Conservation (phyloP, 1,140 invertebrate species). For the Ceratina australensis region DNA sequence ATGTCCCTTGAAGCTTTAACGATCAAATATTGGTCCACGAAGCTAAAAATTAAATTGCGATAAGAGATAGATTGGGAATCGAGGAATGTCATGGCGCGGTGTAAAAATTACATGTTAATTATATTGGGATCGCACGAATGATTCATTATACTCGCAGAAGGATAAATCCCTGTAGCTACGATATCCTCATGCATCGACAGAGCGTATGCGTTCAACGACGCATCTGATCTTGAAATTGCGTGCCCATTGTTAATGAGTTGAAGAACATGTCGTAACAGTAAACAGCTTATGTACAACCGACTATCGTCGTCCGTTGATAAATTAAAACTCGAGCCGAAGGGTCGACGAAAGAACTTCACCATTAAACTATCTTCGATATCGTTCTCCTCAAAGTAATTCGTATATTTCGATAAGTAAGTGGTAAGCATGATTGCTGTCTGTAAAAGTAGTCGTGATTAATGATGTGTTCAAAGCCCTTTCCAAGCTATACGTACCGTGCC, state of each 20-base stretch:
- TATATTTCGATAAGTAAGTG: slow-evolving; percentile 79
- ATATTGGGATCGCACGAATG: slow-evolving; percentile 93
- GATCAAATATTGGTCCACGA: slow-evolving; percentile 78
- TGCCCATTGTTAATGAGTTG: slow-evolving; percentile 91
- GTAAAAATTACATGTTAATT: slow-evolving; percentile 83
- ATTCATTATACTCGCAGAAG: slow-evolving; percentile 94
- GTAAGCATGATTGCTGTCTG: slow-evolving; percentile 82
- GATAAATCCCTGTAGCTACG: slow-evolving; percentile 91
- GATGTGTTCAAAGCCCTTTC: no score
- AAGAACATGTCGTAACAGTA: slow-evolving; percentile 85
- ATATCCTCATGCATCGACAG: slow-evolving; percentile 80
- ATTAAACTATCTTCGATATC: slow-evolving; percentile 65
- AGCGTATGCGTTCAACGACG: slow-evolving; percentile 48
- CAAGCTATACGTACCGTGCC: slow-evolving; percentile 72
- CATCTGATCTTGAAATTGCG: slow-evolving; percentile 82
- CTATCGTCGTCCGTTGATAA: slow-evolving; percentile 71
- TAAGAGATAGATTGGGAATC: slow-evolving; percentile 46
- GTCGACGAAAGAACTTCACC: slow-evolving; percentile 67
- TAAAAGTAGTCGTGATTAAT: slow-evolving; percentile 64
- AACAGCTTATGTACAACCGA: slow-evolving; percentile 80
- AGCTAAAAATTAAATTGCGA: slow-evolving; percentile 70
- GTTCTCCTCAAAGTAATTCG: slow-evolving; percentile 78
- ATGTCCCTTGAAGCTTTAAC: slow-evolving; percentile 82
- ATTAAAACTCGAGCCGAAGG: slow-evolving; percentile 63
- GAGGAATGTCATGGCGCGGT: background rate